phyloP scores from a whole-genome alignment of 2,797 vertebrate genomes.

The Lepilemur septentrionalis region DNA sequence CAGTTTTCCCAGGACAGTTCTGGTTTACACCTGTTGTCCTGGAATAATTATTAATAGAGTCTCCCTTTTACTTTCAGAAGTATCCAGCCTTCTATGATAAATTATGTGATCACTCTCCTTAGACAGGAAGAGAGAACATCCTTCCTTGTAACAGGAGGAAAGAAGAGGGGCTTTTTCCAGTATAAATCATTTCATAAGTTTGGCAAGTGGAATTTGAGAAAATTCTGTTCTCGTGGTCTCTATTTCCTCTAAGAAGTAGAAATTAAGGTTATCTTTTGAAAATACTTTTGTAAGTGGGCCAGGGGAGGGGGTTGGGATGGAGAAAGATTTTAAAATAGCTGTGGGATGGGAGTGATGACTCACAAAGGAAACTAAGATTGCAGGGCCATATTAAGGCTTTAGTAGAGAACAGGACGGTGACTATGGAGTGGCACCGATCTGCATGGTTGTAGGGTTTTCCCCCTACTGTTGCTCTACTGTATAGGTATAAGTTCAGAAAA shows the following conservation, averaged over 20 bases:
- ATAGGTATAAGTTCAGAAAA: neutral
- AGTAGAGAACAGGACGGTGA: neutral
- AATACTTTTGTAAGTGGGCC: constrained; percentile 8
- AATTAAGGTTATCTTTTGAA: constrained; percentile 50
- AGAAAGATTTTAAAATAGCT: constrained; percentile 71
- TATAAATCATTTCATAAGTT: neutral
- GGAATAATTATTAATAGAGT: constrained; percentile 72
- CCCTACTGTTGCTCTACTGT: neutral
- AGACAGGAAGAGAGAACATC: neutral
- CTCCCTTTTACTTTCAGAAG: constrained; percentile 47
- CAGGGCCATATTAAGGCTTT: neutral
- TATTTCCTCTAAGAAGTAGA: constrained; percentile 42
- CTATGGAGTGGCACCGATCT: neutral
- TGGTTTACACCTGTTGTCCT: constrained; percentile 64
- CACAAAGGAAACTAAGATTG: neutral
- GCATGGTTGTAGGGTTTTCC: fast-evolving
- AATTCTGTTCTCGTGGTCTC: neutral
- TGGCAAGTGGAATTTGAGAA: constrained; percentile 29
- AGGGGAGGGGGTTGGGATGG: neutral
- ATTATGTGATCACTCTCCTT: neutral
- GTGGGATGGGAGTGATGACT: constrained; percentile 54
- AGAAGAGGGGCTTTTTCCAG: neutral
- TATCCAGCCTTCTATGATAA: constrained; percentile 15
- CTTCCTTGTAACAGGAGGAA: constrained; percentile 22
- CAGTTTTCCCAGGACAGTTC: constrained; percentile 38